Evolutionary conservation across 2,888 invertebrate genomes (phyloP).

Genomic region (Tinea trinotella): DNA sequence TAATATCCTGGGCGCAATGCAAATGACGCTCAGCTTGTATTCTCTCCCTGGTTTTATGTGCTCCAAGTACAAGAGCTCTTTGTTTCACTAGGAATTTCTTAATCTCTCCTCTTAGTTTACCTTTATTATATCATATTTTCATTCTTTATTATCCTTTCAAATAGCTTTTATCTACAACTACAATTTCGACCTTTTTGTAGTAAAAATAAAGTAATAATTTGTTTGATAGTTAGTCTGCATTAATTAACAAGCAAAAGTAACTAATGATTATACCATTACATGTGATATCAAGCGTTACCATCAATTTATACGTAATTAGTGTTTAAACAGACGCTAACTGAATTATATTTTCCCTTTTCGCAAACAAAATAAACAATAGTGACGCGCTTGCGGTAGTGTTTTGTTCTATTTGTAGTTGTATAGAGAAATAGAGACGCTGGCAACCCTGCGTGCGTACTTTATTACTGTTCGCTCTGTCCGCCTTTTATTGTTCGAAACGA

Average conservation of each 20-base stretch:
- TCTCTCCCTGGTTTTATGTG: background rate
- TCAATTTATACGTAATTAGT: background rate
- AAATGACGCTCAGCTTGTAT: constrained; percentile 30
- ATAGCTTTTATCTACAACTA: background rate
- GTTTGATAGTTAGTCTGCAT: background rate
- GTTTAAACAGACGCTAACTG: background rate
- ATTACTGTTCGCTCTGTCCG: constrained; percentile 2
- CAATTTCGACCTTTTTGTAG: background rate
- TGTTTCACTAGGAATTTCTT: constrained; percentile 16
- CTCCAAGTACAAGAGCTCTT: constrained; percentile 1
- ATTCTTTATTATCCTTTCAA: background rate
- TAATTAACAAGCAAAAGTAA: background rate
- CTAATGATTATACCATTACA: background rate
- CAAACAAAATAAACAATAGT: background rate
- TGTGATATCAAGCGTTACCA: background rate
- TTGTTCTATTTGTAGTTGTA: background rate
- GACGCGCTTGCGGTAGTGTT: background rate
- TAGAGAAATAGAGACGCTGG: background rate
- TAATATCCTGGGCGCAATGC: constrained; percentile 45
- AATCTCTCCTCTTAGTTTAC: constrained; percentile 6
- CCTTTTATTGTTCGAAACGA: constrained; percentile 6
- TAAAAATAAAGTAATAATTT: too few relatives aligned
- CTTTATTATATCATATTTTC: constrained; percentile 5
- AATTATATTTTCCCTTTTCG: background rate
- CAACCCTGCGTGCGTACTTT: background rate